Percentiles rank a stretch among this genome's conserved stretches.
Evolutionary conservation across 2,113 vertebrate genomes (phyloP).

Genomic region (Ictalurus furcatus): DNA sequence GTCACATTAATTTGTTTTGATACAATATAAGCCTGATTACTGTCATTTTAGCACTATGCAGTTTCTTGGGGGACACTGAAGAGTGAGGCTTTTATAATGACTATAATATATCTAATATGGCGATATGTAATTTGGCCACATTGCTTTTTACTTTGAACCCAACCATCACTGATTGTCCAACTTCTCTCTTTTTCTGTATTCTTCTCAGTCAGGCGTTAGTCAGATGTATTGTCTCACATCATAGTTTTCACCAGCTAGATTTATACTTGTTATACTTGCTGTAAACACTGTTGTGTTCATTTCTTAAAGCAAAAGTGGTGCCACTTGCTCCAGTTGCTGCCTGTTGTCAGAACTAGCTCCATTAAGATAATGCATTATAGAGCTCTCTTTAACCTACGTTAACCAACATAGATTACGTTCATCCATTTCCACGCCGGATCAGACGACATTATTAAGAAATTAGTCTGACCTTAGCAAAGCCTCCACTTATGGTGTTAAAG

Average conservation of each 20-base stretch:
- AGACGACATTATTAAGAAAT: slow-evolving; percentile 10
- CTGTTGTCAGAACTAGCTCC: slow-evolving; percentile 29
- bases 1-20: neutral
- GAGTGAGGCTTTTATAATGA: neutral
- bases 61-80: neutral
- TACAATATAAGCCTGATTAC: neutral
- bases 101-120: neutral
- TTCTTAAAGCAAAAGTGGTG: slow-evolving; percentile 29
- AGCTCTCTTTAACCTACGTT: slow-evolving; percentile 30
- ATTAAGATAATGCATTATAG: slow-evolving; percentile 54
- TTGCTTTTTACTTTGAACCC: neutral
- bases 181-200: neutral
- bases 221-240: neutral
- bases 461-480: slow-evolving; percentile 17
- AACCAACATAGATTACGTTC: slow-evolving; percentile 33
- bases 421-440: slow-evolving; percentile 37
- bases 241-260: neutral
- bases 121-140: neutral
- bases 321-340: neutral
- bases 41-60: neutral
- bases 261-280: neutral
- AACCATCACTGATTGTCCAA: neutral
- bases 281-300: neutral
- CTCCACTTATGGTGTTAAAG: neutral
- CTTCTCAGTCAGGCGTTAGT: neutral